Evolutionary conservation across 64 coral and sea anemone genomes (phyloP).

Genomic region (Platygyra sinensis): DNA sequence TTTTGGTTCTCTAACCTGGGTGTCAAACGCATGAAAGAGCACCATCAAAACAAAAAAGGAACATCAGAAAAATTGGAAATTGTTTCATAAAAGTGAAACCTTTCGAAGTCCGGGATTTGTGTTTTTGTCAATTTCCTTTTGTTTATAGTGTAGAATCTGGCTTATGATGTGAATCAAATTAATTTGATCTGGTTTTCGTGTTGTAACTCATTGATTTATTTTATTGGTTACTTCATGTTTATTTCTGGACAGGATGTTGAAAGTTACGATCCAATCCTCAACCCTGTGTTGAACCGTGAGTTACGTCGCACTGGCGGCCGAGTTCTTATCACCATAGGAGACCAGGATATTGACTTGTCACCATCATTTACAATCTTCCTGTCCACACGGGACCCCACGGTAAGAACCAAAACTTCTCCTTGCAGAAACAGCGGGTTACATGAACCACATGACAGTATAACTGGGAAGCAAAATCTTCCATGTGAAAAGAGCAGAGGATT

Average conservation of each 20-base stretch:
- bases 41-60: too few species aligned
- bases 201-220: background rate
- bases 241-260: conserved; percentile 76
- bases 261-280: conserved; percentile 95
- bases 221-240: background rate
- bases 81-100: too few species aligned
- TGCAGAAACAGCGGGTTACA: background rate
- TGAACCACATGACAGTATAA: too few species aligned
- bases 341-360: conserved; percentile 98
- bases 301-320: conserved; percentile 94
- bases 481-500: too few species aligned
- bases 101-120: too few species aligned
- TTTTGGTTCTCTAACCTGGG: too few species aligned
- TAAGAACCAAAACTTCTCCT: background rate
- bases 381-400: conserved; percentile 95
- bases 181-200: too few species aligned
- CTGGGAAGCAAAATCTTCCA: too few species aligned
- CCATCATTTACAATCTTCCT: conserved; percentile 99
- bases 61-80: too few species aligned
- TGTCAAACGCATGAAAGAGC: too few species aligned
- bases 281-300: conserved; percentile 95
- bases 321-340: conserved; percentile 92
- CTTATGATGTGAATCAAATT: too few species aligned
- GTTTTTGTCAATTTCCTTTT: background rate
- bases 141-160: too few species aligned